Evolutionary conservation across 2,113 vertebrate genomes (phyloP), one percentile per base, ranked within the genome.

Genomic region (Upupa epops): DNA sequence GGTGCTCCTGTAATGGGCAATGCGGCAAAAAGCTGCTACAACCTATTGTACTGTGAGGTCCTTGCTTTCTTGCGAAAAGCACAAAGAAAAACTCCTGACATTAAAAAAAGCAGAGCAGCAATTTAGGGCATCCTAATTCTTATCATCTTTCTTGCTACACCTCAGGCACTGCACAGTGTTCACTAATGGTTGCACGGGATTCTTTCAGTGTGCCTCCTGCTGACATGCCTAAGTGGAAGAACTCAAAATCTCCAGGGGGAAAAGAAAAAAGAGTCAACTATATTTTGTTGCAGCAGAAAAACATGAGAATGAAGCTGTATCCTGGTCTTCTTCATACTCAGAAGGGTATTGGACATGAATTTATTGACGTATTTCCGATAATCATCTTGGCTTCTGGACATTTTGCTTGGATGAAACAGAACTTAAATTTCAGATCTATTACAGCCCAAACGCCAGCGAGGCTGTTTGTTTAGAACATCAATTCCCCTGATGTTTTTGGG

Each of bases 311-410:
- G 71, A 83, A 90, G 91, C 85, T 55, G 77, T 86, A 73, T 70
- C 77, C 77, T 94, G 90, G 91, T 55, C 84, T 80, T 89, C 93
- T 88, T 85, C 79, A 87, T 74, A 90, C 84, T 89, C 83, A 82
- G 60, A 21, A 59, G 75, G 73, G 32, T 83, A 88, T 32, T 4
- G 9, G 89, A 93, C 88, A 69, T 61, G 71, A 90, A 91, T 69
- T 80, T 72, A 94, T 64, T 54, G 86, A 75, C 64, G 46, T 61
- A 83, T 89, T 94, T 89, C 89, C 91, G 71, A 90, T 95, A 84
- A 90, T 93, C 48, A 82, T 86, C 64, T 80, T 86, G 78, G 75
- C 78, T 92, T 65, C 60, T 63, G 92, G 83, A 87, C 56, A 68
- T 92, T 83, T 90, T 64, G 79, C 59, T 81, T 92, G 77, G 70